Conservation (phyloP, 1,140 invertebrate genomes). For the Neodiprion virginianus region DNA sequence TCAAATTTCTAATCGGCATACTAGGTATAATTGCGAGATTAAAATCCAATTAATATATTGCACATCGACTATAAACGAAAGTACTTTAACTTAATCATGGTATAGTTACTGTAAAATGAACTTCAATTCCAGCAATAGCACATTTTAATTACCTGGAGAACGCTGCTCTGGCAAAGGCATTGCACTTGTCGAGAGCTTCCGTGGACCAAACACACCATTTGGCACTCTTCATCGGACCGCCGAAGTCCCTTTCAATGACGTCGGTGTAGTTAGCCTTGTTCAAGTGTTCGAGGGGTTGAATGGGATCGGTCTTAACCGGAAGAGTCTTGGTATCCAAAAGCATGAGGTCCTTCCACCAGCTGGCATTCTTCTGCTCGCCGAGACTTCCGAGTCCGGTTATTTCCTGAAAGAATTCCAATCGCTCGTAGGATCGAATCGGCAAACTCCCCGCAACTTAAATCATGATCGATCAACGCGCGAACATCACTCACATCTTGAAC, state of each 20-base stretch:
- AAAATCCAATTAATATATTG: too few relatives aligned
- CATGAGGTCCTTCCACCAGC: slow-evolving; percentile 66
- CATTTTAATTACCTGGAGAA: slow-evolving; percentile 60
- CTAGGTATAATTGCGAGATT: too few relatives aligned
- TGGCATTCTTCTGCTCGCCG: slow-evolving; percentile 59
- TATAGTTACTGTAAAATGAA: slow-evolving; percentile 9
- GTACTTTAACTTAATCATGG: not conserved
- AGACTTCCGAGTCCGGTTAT: slow-evolving; percentile 54
- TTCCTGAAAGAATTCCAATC: slow-evolving; percentile 36
- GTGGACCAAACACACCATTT: slow-evolving; percentile 71
- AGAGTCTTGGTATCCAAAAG: slow-evolving; percentile 63
- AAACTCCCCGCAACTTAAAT: not conserved
- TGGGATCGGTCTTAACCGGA: slow-evolving; percentile 67
- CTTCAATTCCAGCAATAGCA: not conserved
- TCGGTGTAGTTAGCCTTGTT: slow-evolving; percentile 76
- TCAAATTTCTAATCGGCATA: too few relatives aligned
- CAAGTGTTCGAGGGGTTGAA: slow-evolving; percentile 70
- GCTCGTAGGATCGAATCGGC: not conserved
- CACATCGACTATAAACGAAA: too few relatives aligned
- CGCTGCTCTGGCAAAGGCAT: slow-evolving; percentile 69
- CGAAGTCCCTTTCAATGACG: slow-evolving; percentile 78
- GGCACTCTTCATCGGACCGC: slow-evolving; percentile 62
- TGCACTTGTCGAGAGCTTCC: slow-evolving; percentile 71
- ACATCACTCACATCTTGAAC: slow-evolving; percentile 50
- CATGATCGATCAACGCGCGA: slow-evolving; percentile 26